Conservation (phyloP, 2,888 invertebrate genomes). For the Agrotis segetum region DNA sequence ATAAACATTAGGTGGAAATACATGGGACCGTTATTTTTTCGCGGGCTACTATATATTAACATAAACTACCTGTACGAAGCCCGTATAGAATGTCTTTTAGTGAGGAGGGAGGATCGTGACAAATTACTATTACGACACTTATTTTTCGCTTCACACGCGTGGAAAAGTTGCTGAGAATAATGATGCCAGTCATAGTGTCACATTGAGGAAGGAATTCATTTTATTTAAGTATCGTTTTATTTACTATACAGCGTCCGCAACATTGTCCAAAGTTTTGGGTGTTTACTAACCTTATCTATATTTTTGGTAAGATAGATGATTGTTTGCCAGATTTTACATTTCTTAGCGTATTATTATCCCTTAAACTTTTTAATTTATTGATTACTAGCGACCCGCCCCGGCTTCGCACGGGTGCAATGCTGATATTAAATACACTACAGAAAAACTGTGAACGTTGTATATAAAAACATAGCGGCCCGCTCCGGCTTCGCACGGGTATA, state of each 20-base stretch:
- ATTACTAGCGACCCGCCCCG: too few relatives aligned
- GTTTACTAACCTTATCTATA: constrained; percentile 10
- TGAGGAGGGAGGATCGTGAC: constrained; percentile 58
- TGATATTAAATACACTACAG: too few relatives aligned
- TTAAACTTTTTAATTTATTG: too few relatives aligned
- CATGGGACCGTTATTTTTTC: constrained; percentile 5
- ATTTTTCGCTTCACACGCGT: constrained; percentile 65
- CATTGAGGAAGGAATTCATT: constrained; percentile 48
- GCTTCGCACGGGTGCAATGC: too few relatives aligned
- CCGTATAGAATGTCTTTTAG: constrained; percentile 21
- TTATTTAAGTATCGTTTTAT: constrained; percentile 47
- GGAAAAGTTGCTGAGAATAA: constrained; percentile 59
- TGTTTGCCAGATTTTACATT: not conserved
- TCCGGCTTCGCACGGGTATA: too few relatives aligned
- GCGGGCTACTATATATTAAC: constrained; percentile 19
- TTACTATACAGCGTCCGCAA: constrained; percentile 31
- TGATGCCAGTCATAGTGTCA: constrained; percentile 60
- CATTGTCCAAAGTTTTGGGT: constrained; percentile 25
- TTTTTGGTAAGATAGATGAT: not conserved
- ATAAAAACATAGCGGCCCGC: too few relatives aligned
- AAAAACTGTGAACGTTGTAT: too few relatives aligned
- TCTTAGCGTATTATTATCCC: not conserved
- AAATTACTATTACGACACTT: constrained; percentile 65
- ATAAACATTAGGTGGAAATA: constrained; percentile 1
- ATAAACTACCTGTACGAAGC: constrained; percentile 40